Evolutionary conservation across 2,797 vertebrate species (phyloP), one percentile per base, ranked within the genome.

Genomic region (Cynopterus sphinx): DNA sequence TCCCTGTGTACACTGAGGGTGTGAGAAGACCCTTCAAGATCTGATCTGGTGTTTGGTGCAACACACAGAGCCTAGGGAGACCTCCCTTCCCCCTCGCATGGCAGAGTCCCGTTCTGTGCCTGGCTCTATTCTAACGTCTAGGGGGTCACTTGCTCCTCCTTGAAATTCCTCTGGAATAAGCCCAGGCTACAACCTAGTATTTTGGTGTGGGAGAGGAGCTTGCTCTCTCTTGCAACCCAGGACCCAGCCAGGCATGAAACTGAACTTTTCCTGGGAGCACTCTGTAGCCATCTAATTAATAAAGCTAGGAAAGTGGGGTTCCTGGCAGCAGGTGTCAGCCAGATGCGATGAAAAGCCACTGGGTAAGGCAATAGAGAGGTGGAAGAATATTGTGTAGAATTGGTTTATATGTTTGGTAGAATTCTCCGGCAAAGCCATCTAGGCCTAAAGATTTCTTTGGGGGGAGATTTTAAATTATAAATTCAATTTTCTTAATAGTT

Each of bases 401-500:
- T 65, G 26, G 46, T 74, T 84, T 84, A 51, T 83, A 57, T 57
- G 6, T 43, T 65, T 49, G n/a, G 16, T 83, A 31, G 10, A 65
- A 71, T 78, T 83, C 49, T 83, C 55, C 63, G 16, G 55, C 57
- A 55, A 78, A 84, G 88, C 19, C 39, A 84, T 73, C 63, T 73
- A 39, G 63, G 46, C 63, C 63, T 96, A 3, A 26, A 67, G 21
- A 67, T 57, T 85, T 65, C 73, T 70, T 88, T 75, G 31, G 2
- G 19, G 31, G 57, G 21, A 79, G n/a, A 28, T 79, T 85, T 93
- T 9, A 79, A 89, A 85, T 79, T 59, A 65, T 46, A 63, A 73
- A 79, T 85, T 89, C 39, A 55, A 90, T 90, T 71, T 85, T 33
- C 57, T 85, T 89, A n/a, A n/a, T 28, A 57, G 24, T 87, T 57